Conservation (phyloP, 2,797 vertebrate species). For the Melanitta fusca region DNA sequence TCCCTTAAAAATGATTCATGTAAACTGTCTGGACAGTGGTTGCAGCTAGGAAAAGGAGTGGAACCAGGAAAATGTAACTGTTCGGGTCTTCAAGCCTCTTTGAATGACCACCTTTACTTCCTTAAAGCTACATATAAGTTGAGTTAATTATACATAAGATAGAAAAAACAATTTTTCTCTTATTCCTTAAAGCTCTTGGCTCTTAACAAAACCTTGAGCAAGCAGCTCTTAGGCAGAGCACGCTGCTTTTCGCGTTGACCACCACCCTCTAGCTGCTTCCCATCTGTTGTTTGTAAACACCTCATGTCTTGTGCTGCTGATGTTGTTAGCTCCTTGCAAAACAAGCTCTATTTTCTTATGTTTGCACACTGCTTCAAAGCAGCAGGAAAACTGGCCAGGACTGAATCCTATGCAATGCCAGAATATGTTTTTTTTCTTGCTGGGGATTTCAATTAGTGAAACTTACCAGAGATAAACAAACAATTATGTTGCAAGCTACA, state of each 20-base stretch:
- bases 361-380: constrained; percentile 27
- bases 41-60: neutral
- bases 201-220: neutral
- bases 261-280: constrained; percentile 33
- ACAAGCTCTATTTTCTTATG: constrained; percentile 19
- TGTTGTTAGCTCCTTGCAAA: constrained; percentile 27
- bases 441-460: neutral
- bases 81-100: neutral
- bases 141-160: neutral
- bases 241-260: neutral
- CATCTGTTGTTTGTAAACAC: constrained; percentile 68
- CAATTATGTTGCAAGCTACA: neutral
- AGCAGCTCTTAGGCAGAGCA: neutral
- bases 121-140: neutral
- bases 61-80: neutral
- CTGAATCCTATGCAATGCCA: neutral
- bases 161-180: too few species aligned
- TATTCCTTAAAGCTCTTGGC: neutral
- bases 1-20: neutral
- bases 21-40: neutral
- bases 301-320: constrained; percentile 30
- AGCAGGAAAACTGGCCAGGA: constrained; percentile 27
- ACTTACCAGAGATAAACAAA: neutral
- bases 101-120: neutral
- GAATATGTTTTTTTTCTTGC: neutral